phyloP scores from a whole-genome alignment of 2,797 vertebrate species.

The Enteromius paludinosus region DNA sequence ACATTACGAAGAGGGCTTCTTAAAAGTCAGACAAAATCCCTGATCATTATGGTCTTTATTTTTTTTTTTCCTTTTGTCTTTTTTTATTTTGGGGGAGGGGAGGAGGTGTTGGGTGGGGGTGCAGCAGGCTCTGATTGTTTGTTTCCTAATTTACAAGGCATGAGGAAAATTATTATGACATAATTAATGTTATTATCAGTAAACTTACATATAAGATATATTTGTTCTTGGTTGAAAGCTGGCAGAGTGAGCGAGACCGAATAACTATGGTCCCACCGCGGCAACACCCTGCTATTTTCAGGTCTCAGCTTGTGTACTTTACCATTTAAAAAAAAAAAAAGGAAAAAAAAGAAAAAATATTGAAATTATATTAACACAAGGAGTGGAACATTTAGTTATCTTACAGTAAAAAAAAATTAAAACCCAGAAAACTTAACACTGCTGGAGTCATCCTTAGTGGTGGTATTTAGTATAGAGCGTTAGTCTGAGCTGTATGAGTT shows the following conservation, averaged over 20 bases:
- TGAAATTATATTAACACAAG: constrained; percentile 73
- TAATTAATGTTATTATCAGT: constrained; percentile 73
- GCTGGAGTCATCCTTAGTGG: constrained; percentile 60
- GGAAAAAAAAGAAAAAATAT: constrained; percentile 63
- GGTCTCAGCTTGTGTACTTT: constrained; percentile 76
- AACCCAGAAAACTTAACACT: constrained; percentile 55
- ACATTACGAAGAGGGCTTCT: constrained; percentile 65
- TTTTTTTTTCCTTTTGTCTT: constrained; percentile 72
- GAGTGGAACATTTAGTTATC: constrained; percentile 79
- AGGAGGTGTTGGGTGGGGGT: constrained; percentile 72
- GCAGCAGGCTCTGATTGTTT: constrained; percentile 80
- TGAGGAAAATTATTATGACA: constrained; percentile 86
- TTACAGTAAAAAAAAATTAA: constrained; percentile 63
- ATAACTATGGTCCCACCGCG: constrained; percentile 76
- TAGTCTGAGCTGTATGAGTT: constrained; percentile 61
- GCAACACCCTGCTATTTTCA: constrained; percentile 70
- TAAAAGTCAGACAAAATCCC: constrained; percentile 64
- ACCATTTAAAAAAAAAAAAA: constrained; percentile 65
- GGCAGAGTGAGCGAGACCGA: constrained; percentile 73
- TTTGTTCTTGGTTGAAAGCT: constrained; percentile 78
- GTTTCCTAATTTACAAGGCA: constrained; percentile 93
- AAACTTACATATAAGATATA: constrained; percentile 82
- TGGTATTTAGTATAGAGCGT: constrained; percentile 62
- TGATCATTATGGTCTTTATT: constrained; percentile 60
- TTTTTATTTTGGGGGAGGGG: constrained; percentile 58